Conservation (phyloP, 2,797 vertebrate species). For the Falco peregrinus region DNA sequence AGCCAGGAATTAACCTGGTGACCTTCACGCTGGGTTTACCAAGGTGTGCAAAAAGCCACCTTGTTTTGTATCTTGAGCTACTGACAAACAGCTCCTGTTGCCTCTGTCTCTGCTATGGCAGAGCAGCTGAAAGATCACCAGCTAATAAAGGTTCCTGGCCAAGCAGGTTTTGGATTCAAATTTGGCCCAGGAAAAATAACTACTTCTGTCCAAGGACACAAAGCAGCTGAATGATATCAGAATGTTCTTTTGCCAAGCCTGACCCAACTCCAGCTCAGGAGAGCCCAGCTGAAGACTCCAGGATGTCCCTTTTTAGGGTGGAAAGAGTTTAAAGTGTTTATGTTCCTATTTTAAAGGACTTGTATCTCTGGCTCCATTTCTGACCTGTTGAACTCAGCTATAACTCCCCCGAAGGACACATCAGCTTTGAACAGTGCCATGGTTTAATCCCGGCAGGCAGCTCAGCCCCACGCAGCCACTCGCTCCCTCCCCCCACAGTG, state of each 20-base stretch:
- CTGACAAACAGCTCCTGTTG: not conserved
- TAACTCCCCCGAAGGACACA: not conserved
- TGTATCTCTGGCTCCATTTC: not conserved
- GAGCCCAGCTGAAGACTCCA: not conserved
- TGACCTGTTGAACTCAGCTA: not conserved
- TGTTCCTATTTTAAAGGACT: not conserved
- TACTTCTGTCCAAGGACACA: not conserved
- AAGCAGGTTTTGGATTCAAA: not conserved
- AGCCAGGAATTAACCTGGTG: not conserved
- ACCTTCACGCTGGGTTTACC: not conserved
- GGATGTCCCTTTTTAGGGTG: not conserved
- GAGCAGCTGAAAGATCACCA: not conserved
- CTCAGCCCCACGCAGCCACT: no score
- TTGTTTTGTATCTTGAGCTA: not conserved
- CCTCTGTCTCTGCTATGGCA: not conserved
- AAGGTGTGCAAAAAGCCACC: not conserved
- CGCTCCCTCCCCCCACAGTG: no score
- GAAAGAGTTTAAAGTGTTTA: not conserved
- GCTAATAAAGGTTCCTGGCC: not conserved
- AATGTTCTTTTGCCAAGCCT: not conserved
- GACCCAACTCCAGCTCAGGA: not conserved
- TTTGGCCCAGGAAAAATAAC: not conserved
- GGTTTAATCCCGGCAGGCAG: no score
- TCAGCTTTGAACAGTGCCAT: not conserved
- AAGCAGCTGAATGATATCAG: slow-evolving; percentile 7